Base-by-base conservation (phyloP, 2,113 vertebrate genomes). In the Anthoscopus minutus region DNA sequence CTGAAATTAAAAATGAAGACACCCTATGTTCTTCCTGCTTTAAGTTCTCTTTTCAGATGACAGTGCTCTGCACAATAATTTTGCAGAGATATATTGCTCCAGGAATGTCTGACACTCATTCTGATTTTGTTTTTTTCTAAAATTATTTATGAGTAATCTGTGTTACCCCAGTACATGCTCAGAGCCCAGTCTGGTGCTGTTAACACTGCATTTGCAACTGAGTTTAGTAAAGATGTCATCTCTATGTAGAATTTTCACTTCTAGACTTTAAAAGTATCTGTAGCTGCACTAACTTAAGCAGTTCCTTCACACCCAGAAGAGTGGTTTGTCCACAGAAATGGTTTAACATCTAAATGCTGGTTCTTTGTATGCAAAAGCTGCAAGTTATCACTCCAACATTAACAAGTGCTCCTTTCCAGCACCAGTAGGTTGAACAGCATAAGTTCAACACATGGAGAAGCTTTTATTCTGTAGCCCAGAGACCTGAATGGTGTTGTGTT, bases 1-100 rank as follows among this genome's bases (percentile, higher is more conserved):
- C 67, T 87, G 66, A 27, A 95, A 89, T 96, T 86, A 94, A 78
- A 82, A 92, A 89, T 81, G 40, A 93, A 56, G 77, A 89, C 38
- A 82, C 13, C 25, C 15, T 82, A 38, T n/a, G 8, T 27, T 93
- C 17, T 37, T 69, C 31, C 51, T 44, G 45, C 71, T 83, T 88
- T 44, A 86, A 86, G 33, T 79, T 86, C 38, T 74, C 45, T 81
- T 33, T 11, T 47, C 67, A 93, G 83, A 95, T 86, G 81, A 90
- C 88, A 86, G 48, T 54, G 60, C 17, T 89, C 13, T 37, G 11
- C 57, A 66, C 15, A 94, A 76, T 61, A 89, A 69, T 48, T 74
- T 86, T 81, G 22, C 37, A 42, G 47, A 51, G 17, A 27, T 67
- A n/a, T 25, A 54, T 62, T 67, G 13, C 35, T 70, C 30, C 35